Evolutionary conservation across 2,888 invertebrate species (phyloP).

Genomic region (Ichneumoninae sp.): DNA sequence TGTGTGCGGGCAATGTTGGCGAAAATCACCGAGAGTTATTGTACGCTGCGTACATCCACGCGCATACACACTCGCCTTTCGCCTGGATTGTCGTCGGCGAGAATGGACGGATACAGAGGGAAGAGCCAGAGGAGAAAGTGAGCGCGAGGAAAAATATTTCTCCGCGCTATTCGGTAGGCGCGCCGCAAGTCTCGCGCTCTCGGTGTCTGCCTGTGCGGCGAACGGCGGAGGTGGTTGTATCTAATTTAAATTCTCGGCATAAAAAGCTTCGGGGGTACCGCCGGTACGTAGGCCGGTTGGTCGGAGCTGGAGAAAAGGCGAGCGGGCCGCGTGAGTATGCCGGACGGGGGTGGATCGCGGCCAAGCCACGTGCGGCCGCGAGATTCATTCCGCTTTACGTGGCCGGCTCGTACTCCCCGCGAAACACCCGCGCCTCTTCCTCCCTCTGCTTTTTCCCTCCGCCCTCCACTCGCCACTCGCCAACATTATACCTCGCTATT

Average conservation of each 20-base stretch:
- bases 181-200: constrained; percentile 68
- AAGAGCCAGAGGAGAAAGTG: constrained; percentile 70
- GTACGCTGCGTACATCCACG: not conserved
- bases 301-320: constrained; percentile 59
- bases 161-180: constrained; percentile 76
- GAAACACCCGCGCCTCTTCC: constrained; percentile 65
- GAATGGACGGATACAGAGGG: constrained; percentile 63
- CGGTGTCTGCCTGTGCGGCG: constrained; percentile 69
- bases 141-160: constrained; percentile 73
- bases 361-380: constrained; percentile 83
- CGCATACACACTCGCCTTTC: not conserved
- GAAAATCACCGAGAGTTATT: constrained; percentile 44
- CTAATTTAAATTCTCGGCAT: constrained; percentile 83
- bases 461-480: constrained; percentile 49
- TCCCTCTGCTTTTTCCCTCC: constrained; percentile 50
- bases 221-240: constrained; percentile 76
- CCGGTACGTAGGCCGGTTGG: constrained; percentile 38
- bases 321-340: constrained; percentile 56
- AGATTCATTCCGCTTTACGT: constrained; percentile 83
- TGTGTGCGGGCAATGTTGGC: constrained; percentile 1
- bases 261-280: constrained; percentile 74
- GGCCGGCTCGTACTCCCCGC: constrained; percentile 76
- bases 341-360: constrained; percentile 80
- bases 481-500: constrained; percentile 51
- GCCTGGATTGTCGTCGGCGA: constrained; percentile 44